Evolutionary conservation across 64 coral and sea anemone species (phyloP).

Genomic region (Catalaphyllia jardinei): DNA sequence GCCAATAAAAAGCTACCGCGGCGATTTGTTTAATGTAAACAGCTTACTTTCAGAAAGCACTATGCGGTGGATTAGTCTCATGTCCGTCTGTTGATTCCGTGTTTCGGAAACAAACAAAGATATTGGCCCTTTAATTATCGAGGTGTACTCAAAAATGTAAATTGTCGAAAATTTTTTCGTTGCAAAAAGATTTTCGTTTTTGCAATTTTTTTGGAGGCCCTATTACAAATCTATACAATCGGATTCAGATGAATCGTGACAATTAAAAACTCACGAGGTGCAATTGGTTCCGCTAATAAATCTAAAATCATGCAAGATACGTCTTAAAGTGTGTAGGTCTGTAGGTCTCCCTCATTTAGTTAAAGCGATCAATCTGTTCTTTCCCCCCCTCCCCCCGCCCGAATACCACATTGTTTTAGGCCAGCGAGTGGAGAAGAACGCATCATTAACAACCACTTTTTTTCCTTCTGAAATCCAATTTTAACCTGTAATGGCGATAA

Average conservation of each 20-base stretch:
- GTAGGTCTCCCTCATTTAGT: background rate
- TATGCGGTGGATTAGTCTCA: background rate
- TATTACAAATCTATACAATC: too few species aligned
- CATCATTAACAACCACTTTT: too few species aligned
- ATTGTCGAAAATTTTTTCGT: background rate
- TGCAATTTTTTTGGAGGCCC: background rate
- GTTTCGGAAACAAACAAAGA: background rate
- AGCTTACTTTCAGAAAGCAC: background rate
- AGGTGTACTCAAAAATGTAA: too few species aligned
- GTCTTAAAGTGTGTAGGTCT: too few species aligned
- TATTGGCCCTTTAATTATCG: background rate
- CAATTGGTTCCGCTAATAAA: too few species aligned
- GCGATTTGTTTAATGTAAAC: background rate
- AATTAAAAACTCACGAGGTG: too few species aligned
- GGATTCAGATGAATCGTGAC: too few species aligned
- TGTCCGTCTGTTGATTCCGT: background rate
- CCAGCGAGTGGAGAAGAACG: too few species aligned
- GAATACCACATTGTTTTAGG: background rate
- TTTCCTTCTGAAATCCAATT: too few species aligned
- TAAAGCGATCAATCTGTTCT: background rate
- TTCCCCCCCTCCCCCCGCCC: too few species aligned
- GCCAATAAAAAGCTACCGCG: background rate
- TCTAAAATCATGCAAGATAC: too few species aligned
- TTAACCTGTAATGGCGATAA: too few species aligned
- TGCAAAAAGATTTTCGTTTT: background rate